Conservation (phyloP, 2,888 invertebrate species). For the Hanleya hanleyi region DNA sequence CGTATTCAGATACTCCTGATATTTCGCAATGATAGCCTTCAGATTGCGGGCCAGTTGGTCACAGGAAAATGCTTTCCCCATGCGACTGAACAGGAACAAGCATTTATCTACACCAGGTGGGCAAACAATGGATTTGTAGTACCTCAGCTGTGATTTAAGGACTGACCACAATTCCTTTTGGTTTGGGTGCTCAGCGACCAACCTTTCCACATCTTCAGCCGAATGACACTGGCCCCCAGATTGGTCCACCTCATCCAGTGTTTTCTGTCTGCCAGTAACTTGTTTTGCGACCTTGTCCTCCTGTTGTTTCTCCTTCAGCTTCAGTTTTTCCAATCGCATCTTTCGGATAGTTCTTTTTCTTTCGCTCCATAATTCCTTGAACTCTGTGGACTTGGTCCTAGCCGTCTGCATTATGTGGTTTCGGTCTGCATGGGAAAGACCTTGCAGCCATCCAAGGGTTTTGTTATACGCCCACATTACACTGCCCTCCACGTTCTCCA, state of each 20-base stretch:
- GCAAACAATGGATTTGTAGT: neutral
- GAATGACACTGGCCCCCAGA: neutral
- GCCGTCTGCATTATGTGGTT: neutral
- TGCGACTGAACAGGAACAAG: neutral
- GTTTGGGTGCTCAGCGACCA: neutral
- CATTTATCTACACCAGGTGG: neutral
- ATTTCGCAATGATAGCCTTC: neutral
- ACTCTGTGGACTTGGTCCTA: neutral
- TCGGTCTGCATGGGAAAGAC: neutral
- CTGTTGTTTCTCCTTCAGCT: neutral
- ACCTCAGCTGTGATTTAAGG: neutral
- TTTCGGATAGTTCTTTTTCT: neutral
- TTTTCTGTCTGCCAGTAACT: neutral
- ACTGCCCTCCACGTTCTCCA: neutral
- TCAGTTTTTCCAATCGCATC: neutral
- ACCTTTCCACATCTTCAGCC: neutral
- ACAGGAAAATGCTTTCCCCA: neutral
- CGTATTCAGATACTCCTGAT: neutral
- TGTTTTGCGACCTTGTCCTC: neutral
- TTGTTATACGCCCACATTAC: constrained; percentile 3
- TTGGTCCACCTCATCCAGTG: neutral
- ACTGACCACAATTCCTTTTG: neutral
- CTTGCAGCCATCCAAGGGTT: neutral
- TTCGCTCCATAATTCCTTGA: neutral
- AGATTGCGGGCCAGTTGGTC: neutral